Evolutionary conservation across 2,888 invertebrate genomes (phyloP).

Genomic region (Hybos culiciformis): DNA sequence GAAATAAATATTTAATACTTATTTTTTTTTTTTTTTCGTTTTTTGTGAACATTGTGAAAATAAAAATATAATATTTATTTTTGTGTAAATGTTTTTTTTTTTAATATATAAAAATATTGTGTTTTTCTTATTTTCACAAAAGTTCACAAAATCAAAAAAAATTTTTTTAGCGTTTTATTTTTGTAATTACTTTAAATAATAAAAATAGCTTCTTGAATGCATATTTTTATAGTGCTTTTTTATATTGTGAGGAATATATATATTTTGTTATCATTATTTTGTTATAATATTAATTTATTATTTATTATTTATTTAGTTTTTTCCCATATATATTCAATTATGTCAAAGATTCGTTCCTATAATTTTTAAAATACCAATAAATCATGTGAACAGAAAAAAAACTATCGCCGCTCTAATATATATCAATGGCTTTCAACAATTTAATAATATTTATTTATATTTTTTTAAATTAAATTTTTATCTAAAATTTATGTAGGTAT

Average conservation of each 20-base stretch:
- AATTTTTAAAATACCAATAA: too few species aligned
- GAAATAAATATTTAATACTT: neutral
- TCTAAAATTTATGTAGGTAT: too few species aligned
- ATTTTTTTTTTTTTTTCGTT: neutral
- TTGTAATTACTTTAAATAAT: neutral
- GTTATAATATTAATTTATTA: neutral
- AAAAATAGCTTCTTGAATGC: neutral
- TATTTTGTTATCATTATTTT: neutral
- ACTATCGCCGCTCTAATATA: too few species aligned
- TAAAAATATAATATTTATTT: neutral
- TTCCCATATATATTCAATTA: neutral
- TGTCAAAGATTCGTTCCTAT: too few species aligned
- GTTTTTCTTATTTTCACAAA: neutral
- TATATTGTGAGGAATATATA: constrained; percentile 1
- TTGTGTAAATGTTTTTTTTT: neutral
- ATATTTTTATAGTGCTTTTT: constrained; percentile 3
- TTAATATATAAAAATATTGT: neutral
- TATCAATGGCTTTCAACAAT: too few species aligned
- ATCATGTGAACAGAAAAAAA: too few species aligned
- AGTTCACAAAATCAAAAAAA: neutral
- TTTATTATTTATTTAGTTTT: neutral
- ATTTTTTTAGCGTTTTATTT: neutral
- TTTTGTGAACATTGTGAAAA: neutral
- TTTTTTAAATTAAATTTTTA: too few species aligned
- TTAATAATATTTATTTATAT: too few species aligned